Percentiles rank a stretch among this genome's conserved stretches.
These are phyloP conservation scores for Lytechinus variegatus DNA, from an alignment of 35 echinoderm and acorn worm species.

Conservation along the genomic window DNA sequence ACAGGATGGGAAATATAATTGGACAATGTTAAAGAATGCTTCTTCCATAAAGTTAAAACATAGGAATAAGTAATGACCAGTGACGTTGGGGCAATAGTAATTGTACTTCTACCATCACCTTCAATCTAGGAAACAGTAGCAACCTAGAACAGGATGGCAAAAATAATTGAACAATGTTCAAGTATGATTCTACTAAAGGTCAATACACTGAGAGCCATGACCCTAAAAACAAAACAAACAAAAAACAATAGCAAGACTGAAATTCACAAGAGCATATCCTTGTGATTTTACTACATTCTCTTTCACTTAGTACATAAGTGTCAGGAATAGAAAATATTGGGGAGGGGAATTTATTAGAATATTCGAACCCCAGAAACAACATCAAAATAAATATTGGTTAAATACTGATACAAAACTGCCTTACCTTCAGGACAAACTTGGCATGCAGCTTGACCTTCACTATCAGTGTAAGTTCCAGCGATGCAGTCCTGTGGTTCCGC, in stretches of 20 bases:
- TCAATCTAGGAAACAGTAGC: slow-evolving; percentile 81
- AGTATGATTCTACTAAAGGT: not conserved
- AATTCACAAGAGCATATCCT: too few relatives aligned
- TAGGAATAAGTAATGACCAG: slow-evolving; percentile 77
- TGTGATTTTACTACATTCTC: too few relatives aligned
- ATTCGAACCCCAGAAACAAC: too few relatives aligned
- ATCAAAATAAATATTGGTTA: too few relatives aligned
- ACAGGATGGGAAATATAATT: not conserved
- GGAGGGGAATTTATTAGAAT: too few relatives aligned
- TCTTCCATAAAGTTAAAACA: slow-evolving; percentile 35
- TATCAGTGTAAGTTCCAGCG: slow-evolving; percentile 82
- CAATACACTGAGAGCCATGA: too few relatives aligned
- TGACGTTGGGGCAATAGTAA: slow-evolving; percentile 87
- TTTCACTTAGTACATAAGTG: too few relatives aligned
- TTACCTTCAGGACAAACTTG: slow-evolving; percentile 90
- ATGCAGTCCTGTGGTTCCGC: slow-evolving; percentile 84
- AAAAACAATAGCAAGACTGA: too few relatives aligned
- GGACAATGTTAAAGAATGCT: not conserved
- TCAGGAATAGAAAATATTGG: too few relatives aligned
- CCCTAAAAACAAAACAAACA: too few relatives aligned
- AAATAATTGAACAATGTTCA: not conserved
- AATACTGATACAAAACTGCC: too few relatives aligned
- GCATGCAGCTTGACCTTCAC: slow-evolving; percentile 84
- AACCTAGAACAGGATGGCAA: slow-evolving; percentile 54
- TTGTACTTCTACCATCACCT: slow-evolving; percentile 68